Evolutionary conservation across 1,140 invertebrate species (phyloP).

Genomic region (Radopholus similis): DNA sequence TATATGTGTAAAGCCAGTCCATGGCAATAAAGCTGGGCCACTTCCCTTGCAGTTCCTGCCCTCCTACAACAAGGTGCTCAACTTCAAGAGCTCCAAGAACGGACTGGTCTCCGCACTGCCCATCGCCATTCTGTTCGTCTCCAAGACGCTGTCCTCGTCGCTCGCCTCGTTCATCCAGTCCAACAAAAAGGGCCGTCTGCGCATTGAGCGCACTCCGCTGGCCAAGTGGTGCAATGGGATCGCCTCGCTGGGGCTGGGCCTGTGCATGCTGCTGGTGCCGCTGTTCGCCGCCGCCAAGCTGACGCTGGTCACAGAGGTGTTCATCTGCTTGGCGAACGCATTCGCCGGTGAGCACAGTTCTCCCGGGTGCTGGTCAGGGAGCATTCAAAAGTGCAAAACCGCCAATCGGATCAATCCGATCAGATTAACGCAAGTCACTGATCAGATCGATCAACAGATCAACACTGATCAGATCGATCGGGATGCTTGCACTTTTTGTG

Average conservation of each 20-base stretch:
- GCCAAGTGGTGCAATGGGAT: slow-evolving; percentile 55
- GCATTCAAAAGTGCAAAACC: too few relatives aligned
- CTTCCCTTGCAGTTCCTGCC: slow-evolving; percentile 48
- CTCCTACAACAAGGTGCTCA: slow-evolving; percentile 53
- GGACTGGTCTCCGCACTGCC: slow-evolving; percentile 53
- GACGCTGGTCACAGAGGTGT: slow-evolving; percentile 36
- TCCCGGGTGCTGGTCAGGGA: too few relatives aligned
- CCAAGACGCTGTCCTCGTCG: slow-evolving; percentile 57
- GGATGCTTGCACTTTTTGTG: background rate
- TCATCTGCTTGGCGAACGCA: slow-evolving; percentile 52
- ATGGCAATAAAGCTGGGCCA: slow-evolving; percentile 18
- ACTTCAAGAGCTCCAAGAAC: slow-evolving; percentile 48
- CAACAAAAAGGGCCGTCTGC: slow-evolving; percentile 44
- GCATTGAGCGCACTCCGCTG: slow-evolving; percentile 39
- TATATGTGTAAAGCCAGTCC: background rate
- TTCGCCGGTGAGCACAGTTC: slow-evolving; percentile 60
- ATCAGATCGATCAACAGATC: too few relatives aligned
- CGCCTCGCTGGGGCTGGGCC: slow-evolving; percentile 53
- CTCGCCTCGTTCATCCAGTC: slow-evolving; percentile 55
- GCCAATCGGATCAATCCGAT: too few relatives aligned
- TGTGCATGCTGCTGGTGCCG: slow-evolving; percentile 50
- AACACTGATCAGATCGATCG: too few relatives aligned
- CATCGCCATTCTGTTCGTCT: slow-evolving; percentile 54
- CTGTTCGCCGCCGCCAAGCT: slow-evolving; percentile 33
- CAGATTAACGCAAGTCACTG: too few relatives aligned